phyloP scores from a whole-genome alignment of 2,888 invertebrate species.

The Eugnorisma glareosa region DNA sequence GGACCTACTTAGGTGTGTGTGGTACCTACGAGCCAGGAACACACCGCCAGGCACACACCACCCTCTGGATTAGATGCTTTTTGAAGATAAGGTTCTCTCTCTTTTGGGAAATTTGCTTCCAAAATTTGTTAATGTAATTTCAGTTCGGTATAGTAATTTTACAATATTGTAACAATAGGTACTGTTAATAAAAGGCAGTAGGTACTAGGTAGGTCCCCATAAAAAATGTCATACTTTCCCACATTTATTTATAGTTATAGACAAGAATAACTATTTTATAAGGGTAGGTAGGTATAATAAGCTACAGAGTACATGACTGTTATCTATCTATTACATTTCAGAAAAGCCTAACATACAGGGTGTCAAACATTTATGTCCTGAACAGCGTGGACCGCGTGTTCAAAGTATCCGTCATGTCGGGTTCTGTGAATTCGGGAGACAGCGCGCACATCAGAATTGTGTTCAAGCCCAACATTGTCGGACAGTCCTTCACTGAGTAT shows the following conservation, averaged over 20 bases:
- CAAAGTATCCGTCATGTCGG: constrained; percentile 77
- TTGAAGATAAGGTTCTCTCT: not conserved
- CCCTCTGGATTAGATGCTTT: not conserved
- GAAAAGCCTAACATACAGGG: constrained; percentile 78
- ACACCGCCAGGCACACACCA: not conserved
- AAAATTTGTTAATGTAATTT: not conserved
- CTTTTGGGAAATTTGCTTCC: not conserved
- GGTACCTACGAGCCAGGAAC: not conserved
- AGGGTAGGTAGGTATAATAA: too few relatives aligned
- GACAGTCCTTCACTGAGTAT: constrained; percentile 86
- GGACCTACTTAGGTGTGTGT: not conserved
- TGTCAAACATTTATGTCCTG: constrained; percentile 80
- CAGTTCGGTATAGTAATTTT: not conserved
- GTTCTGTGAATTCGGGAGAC: constrained; percentile 76
- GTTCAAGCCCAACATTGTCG: constrained; percentile 81
- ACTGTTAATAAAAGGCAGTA: too few relatives aligned
- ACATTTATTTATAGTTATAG: too few relatives aligned
- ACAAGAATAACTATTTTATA: too few relatives aligned
- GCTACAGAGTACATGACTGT: not conserved
- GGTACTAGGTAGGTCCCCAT: too few relatives aligned
- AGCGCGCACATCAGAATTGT: constrained; percentile 75
- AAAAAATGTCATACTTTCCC: too few relatives aligned
- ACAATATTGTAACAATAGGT: too few relatives aligned
- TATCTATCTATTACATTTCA: constrained; percentile 66
- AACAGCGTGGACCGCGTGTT: constrained; percentile 85